These are phyloP conservation scores for Kryptolebias marmoratus DNA, from an alignment of 2,113 vertebrate species.

Conservation along the genomic window DNA sequence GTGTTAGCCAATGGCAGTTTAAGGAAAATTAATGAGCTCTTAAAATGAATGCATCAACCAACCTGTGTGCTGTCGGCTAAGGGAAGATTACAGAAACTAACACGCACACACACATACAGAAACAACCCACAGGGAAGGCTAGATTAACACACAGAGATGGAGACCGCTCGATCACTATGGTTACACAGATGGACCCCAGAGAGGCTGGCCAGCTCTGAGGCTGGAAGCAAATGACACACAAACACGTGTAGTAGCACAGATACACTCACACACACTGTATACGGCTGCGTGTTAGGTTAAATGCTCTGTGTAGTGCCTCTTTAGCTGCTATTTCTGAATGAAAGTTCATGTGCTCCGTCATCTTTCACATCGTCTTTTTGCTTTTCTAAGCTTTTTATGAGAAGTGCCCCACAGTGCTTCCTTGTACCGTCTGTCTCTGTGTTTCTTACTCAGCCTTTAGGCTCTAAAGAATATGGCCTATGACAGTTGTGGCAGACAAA, in stretches of 20 bases:
- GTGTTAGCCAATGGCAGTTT: slow-evolving; percentile 59
- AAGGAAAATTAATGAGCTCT: slow-evolving; percentile 70
- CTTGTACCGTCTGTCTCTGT: slow-evolving; percentile 23
- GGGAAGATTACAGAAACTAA: slow-evolving; percentile 43
- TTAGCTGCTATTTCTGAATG: slow-evolving; percentile 32
- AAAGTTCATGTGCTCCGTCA: slow-evolving; percentile 5
- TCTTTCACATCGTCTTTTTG: slow-evolving; percentile 1
- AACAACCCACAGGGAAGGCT: slow-evolving; percentile 59
- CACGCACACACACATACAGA: slow-evolving; percentile 20
- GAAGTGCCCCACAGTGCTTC: slow-evolving; percentile 16
- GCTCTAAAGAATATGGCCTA: slow-evolving; percentile 38
- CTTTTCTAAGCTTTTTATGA: slow-evolving; percentile 7
- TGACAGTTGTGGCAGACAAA: slow-evolving; percentile 48
- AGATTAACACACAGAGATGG: slow-evolving; percentile 72
- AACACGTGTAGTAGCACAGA: slow-evolving; percentile 23
- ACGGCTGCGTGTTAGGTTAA: slow-evolving; percentile 21
- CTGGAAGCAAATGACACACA: slow-evolving; percentile 55
- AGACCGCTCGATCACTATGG: slow-evolving; percentile 78
- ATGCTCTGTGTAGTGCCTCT: not conserved
- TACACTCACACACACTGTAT: slow-evolving; percentile 22
- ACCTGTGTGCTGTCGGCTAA: slow-evolving; percentile 53
- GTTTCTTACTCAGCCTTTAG: slow-evolving; percentile 35
- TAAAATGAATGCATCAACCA: slow-evolving; percentile 59
- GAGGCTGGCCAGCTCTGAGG: slow-evolving; percentile 54
- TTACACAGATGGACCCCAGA: slow-evolving; percentile 77